These are phyloP conservation scores for Lagodon rhomboides DNA, from an alignment of 2,797 vertebrate species.

Conservation along the genomic window DNA sequence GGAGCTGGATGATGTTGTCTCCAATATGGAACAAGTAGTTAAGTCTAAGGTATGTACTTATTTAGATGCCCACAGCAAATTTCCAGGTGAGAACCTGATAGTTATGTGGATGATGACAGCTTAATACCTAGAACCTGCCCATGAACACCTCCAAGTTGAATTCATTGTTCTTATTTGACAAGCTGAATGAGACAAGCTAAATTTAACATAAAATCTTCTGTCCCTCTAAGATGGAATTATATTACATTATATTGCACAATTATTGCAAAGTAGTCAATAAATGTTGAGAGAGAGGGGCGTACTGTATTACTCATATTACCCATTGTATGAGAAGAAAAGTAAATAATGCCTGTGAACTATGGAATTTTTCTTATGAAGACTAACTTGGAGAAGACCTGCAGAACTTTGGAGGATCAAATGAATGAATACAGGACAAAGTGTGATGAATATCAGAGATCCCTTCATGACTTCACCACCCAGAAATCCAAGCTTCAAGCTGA, in stretches of 20 bases:
- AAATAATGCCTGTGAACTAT: conserved; percentile 28
- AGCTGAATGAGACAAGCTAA: background rate
- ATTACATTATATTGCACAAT: too few species aligned
- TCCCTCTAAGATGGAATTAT: background rate
- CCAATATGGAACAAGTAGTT: conserved; percentile 79
- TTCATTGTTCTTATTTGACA: background rate
- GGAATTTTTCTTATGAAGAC: conserved; percentile 80
- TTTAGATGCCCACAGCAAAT: conserved; percentile 84
- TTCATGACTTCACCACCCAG: conserved; percentile 87
- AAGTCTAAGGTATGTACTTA: conserved; percentile 79
- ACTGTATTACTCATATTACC: background rate
- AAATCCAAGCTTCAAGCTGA: conserved; percentile 90
- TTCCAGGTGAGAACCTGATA: background rate
- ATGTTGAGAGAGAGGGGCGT: background rate
- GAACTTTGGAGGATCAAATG: conserved; percentile 90
- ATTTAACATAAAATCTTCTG: background rate
- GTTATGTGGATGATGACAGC: background rate
- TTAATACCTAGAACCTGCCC: background rate
- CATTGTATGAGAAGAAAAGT: background rate
- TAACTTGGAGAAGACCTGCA: conserved; percentile 88
- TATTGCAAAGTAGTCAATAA: background rate
- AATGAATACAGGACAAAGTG: conserved; percentile 87
- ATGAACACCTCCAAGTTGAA: background rate
- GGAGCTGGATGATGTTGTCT: conserved; percentile 87
- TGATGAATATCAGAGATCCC: conserved; percentile 82